These are phyloP conservation scores for Acleris holmiana DNA, from an alignment of 2,888 invertebrate species.

Conservation along the genomic window DNA sequence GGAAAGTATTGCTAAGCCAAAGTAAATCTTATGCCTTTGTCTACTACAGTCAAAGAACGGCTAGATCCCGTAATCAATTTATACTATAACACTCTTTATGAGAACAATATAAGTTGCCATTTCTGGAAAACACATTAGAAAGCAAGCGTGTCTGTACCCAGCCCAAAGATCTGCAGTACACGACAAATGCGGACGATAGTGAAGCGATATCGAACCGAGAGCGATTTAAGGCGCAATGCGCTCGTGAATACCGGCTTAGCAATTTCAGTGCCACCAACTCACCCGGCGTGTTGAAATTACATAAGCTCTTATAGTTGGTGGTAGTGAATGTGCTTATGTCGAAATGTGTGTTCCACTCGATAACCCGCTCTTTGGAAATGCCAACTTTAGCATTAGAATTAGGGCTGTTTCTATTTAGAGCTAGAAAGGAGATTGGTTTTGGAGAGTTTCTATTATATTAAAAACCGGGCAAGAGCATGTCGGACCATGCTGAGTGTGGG, in stretches of 20 bases:
- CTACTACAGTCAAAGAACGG: too few relatives aligned
- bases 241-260: slow-evolving; percentile 48
- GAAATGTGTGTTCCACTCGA: slow-evolving; percentile 43
- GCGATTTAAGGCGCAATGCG: slow-evolving; percentile 62
- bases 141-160: slow-evolving; percentile 38
- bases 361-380: slow-evolving; percentile 24
- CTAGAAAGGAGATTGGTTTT: background rate
- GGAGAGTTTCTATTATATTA: background rate
- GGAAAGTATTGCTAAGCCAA: too few relatives aligned
- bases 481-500: too few relatives aligned
- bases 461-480: too few relatives aligned
- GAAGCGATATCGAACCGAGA: slow-evolving; percentile 62
- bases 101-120: background rate
- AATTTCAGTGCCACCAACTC: too few relatives aligned
- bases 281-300: too few relatives aligned
- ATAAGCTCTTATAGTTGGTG: too few relatives aligned
- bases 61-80: too few relatives aligned
- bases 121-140: background rate
- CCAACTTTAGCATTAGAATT: background rate
- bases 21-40: too few relatives aligned
- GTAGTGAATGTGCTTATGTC: slow-evolving; percentile 22
- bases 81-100: too few relatives aligned
- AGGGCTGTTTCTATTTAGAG: background rate
- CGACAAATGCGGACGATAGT: slow-evolving; percentile 69
- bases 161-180: slow-evolving; percentile 56